Percentiles rank a stretch among this genome's conserved stretches.
Conservation (phyloP, 2,888 invertebrate species). For the Mimas tiliae region DNA sequence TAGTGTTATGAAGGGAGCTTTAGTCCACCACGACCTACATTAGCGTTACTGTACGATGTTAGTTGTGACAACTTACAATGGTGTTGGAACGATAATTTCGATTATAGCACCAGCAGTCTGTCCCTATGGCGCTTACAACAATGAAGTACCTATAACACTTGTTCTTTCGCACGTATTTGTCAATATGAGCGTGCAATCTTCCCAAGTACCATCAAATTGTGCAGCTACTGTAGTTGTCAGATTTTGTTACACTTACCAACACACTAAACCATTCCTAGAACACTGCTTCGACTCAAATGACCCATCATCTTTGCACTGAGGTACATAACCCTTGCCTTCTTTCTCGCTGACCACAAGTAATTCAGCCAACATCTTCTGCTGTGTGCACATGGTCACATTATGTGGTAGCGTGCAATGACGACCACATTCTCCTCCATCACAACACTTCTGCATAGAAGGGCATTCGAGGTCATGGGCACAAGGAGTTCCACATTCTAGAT, state of each 20-base stretch:
- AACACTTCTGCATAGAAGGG: conserved; percentile 92
- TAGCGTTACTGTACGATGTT: too few species aligned
- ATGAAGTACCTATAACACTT: too few species aligned
- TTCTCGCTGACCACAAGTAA: conserved; percentile 90
- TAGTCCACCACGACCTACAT: too few species aligned
- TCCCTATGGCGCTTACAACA: too few species aligned
- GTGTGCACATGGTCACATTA: conserved; percentile 91
- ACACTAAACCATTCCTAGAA: conserved; percentile 93
- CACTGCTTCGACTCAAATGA: conserved; percentile 91
- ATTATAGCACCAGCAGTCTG: too few species aligned
- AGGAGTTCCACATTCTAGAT: conserved; percentile 85
- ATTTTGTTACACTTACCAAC: conserved; percentile 84
- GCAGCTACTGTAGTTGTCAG: background rate
- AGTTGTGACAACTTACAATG: too few species aligned
- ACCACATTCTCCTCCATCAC: conserved; percentile 89
- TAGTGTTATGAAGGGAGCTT: too few species aligned
- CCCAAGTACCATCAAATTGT: background rate
- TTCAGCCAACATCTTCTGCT: conserved; percentile 91
- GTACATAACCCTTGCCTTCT: conserved; percentile 92
- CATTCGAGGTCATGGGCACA: conserved; percentile 93
- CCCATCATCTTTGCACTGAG: conserved; percentile 90
- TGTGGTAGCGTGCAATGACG: conserved; percentile 89
- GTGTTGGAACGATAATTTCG: too few species aligned
- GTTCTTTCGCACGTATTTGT: too few species aligned
- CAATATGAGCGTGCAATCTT: too few species aligned